Conservation (phyloP, 2,797 vertebrate genomes). For the Pagetopsis macropterus region DNA sequence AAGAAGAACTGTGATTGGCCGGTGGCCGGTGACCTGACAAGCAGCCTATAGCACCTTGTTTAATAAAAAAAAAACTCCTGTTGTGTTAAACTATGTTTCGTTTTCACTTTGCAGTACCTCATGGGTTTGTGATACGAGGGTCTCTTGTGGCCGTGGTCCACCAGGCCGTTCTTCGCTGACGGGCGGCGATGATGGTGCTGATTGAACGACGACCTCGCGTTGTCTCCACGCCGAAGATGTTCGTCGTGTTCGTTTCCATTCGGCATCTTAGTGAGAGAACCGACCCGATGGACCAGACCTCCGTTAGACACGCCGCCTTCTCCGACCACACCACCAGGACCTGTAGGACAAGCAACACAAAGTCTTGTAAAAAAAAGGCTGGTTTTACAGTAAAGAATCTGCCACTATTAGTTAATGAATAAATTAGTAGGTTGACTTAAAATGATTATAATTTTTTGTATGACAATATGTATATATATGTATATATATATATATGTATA, state of each 20-base stretch:
- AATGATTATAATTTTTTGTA: too few relatives aligned
- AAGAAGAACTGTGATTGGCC: slow-evolving; percentile 2
- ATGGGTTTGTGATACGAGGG: slow-evolving; percentile 47
- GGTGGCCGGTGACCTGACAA: slow-evolving; percentile 6
- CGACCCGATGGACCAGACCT: slow-evolving; percentile 67
- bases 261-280: slow-evolving; percentile 65
- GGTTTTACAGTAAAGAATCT: too few relatives aligned
- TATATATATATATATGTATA: too few relatives aligned
- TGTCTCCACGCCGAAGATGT: slow-evolving; percentile 40
- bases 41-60: too few relatives aligned
- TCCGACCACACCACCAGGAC: slow-evolving; percentile 36
- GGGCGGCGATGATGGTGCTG: slow-evolving; percentile 54
- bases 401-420: too few relatives aligned
- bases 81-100: too few relatives aligned
- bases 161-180: slow-evolving; percentile 52
- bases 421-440: too few relatives aligned
- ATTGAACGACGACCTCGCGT: slow-evolving; percentile 54
- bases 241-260: slow-evolving; percentile 62
- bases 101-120: not conserved
- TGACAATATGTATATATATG: too few relatives aligned
- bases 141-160: slow-evolving; percentile 62
- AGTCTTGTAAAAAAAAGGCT: too few relatives aligned
- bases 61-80: too few relatives aligned
- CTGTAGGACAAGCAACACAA: slow-evolving; percentile 15
- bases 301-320: slow-evolving; percentile 64